Evolutionary conservation across 2,888 invertebrate genomes (phyloP).

Genomic region (Candidula unifasciata): DNA sequence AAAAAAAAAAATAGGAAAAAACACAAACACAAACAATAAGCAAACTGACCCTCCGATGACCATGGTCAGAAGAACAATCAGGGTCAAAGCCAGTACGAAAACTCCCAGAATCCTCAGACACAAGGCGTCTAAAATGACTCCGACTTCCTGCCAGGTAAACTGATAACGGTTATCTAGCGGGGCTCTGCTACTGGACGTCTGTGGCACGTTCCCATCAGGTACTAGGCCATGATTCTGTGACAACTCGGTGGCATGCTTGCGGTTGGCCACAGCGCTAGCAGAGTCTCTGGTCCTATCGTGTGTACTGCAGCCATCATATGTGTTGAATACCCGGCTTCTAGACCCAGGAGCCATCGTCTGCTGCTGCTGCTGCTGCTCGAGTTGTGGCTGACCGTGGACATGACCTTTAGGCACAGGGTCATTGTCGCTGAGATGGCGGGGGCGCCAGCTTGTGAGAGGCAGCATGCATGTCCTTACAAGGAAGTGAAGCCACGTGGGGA

Average conservation of each 20-base stretch:
- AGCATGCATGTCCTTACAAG: slow-evolving; percentile 23
- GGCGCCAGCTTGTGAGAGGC: slow-evolving; percentile 7
- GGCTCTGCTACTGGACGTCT: not conserved
- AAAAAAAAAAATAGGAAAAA: not conserved
- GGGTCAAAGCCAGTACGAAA: slow-evolving; percentile 33
- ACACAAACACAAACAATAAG: not conserved
- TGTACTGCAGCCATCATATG: not conserved
- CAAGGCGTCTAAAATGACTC: slow-evolving; percentile 36
- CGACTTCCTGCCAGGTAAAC: slow-evolving; percentile 48
- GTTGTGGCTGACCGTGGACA: not conserved
- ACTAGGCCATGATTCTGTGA: too few relatives aligned
- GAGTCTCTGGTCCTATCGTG: not conserved
- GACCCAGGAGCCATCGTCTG: not conserved
- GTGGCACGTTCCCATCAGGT: not conserved
- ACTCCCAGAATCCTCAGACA: slow-evolving; percentile 40
- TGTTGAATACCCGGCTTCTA: not conserved
- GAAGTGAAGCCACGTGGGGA: slow-evolving; percentile 47
- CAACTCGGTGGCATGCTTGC: not conserved
- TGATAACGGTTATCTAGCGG: not conserved
- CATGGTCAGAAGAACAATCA: slow-evolving; percentile 40
- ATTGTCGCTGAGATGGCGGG: not conserved
- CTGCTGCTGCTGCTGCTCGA: too few relatives aligned
- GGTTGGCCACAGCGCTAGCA: not conserved
- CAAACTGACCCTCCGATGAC: slow-evolving; percentile 36
- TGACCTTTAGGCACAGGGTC: not conserved